Base-by-base conservation (phyloP, 2,888 invertebrate species). In the Papilio elwesi region DNA sequence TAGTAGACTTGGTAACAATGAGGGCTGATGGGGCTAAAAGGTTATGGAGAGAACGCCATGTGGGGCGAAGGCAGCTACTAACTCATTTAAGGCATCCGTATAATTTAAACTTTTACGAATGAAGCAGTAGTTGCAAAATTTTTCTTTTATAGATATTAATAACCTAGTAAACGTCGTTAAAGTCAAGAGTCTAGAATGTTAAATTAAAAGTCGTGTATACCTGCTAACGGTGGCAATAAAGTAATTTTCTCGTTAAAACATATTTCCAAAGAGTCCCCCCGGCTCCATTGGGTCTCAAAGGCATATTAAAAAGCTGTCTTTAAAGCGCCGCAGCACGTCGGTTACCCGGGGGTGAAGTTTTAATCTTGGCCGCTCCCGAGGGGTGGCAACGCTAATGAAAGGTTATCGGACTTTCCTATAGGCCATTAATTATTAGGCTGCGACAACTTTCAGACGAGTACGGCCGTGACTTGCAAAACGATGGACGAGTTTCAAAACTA, bases 351-450 rank as follows among this genome's bases (percentile, higher is more conserved):
- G 89, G 84, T 83, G 87, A 93, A 93, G 92, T 93, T 93, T 92
- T 93, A 93, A 93, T 93, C 92, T 91, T 85, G 85, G 80, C 83
- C 79, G 86, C 84, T 82, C 83, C 82, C 83, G 79, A 80, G 82
- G 83, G 87, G 82, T 87, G 86, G 88, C 38, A 84, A 86, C 88
- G 82, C 90, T 93, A 93, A 92, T 93, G 93, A 93, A 93, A 93
- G 92, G 92, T 92, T 92, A 92, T 92, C 92, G 91, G 90, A 87
- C 89, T 91, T 92, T 89, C 89, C 85, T 87, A 87, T 85, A 80
- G 83, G 81, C 91, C 92, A 93, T 92, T 93, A 92, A 93, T 92
- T 93, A 92, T 92, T 92, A 93, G 90, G 87, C 86, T 84, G 82
- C 84, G 86, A 82, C 82, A 89, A 91, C 87, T 90, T 90, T 79